Percentiles rank a stretch among this genome's conserved stretches.
These are phyloP conservation scores for Heteractis magnifica DNA, from an alignment of 92 coral and sea anemone species.

Conservation along the genomic window DNA sequence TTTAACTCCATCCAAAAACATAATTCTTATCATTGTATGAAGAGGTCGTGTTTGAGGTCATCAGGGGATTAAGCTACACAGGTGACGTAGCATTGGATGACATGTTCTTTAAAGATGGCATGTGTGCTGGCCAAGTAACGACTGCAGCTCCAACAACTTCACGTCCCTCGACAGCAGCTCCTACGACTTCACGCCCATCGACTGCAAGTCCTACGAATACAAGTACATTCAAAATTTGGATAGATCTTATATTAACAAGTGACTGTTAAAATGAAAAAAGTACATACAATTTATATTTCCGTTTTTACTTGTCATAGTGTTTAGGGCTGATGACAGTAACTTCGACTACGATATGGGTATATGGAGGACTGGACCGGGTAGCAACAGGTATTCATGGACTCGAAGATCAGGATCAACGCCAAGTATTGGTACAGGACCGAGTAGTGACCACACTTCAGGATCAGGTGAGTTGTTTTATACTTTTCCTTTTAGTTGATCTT, in stretches of 20 bases:
- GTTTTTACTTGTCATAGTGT: not conserved
- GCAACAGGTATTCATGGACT: not conserved
- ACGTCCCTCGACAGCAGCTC: not conserved
- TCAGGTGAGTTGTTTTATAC: not conserved
- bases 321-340: not conserved
- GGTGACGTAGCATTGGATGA: conserved; percentile 56
- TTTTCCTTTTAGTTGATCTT: too few relatives aligned
- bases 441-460: not conserved
- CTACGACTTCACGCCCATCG: not conserved
- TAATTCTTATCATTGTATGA: not conserved
- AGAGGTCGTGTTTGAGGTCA: conserved; percentile 37
- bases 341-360: conserved; percentile 1
- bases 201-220: not conserved
- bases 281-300: too few relatives aligned
- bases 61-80: conserved; percentile 34
- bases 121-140: not conserved
- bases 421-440: not conserved
- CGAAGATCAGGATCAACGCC: not conserved
- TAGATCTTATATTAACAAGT: too few relatives aligned
- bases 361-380: not conserved
- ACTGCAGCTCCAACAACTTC: not conserved
- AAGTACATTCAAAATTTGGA: not conserved
- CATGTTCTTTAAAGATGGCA: conserved; percentile 24
- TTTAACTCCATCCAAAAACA: too few relatives aligned
- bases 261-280: too few relatives aligned